phyloP scores from a whole-genome alignment of 37 sponge, comb jelly and placozoan genomes.

The Sycon ciliatum region DNA sequence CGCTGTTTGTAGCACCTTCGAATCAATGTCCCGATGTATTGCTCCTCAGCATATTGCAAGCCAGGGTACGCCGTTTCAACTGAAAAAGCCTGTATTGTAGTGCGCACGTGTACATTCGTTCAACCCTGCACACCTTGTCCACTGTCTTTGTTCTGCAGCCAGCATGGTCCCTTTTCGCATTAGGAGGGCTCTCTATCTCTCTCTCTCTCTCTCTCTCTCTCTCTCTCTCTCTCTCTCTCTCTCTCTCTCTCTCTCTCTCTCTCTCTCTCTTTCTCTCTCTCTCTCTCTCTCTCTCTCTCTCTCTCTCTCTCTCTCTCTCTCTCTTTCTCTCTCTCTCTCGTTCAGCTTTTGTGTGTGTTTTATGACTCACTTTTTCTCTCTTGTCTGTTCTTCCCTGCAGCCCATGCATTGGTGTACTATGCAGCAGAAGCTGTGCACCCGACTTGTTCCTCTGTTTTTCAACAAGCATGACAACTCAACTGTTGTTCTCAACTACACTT shows the following conservation, averaged over 20 bases:
- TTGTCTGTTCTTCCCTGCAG: not conserved
- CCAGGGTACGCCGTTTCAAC: constrained; percentile 37
- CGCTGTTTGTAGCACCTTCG: constrained; percentile 58
- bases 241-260: not conserved
- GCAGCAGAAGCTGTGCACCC: constrained; percentile 68
- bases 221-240: no score
- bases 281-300: not conserved
- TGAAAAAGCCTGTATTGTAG: no score
- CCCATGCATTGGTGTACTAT: constrained; percentile 50
- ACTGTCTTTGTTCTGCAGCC: no score
- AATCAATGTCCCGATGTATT: constrained; percentile 92
- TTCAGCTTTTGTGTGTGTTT: not conserved
- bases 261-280: not conserved
- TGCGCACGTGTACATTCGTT: no score
- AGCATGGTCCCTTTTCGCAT: no score
- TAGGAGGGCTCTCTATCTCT: no score
- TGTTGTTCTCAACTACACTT: constrained; percentile 67
- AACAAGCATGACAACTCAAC: constrained; percentile 70
- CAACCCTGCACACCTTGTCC: no score
- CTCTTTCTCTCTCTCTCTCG: not conserved
- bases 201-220: no score
- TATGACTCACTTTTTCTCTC: not conserved
- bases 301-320: not conserved
- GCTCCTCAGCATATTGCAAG: constrained; percentile 66
- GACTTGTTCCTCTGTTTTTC: constrained; percentile 71